phyloP scores from a whole-genome alignment of 1,140 invertebrate genomes.

The Eumeta japonica region DNA sequence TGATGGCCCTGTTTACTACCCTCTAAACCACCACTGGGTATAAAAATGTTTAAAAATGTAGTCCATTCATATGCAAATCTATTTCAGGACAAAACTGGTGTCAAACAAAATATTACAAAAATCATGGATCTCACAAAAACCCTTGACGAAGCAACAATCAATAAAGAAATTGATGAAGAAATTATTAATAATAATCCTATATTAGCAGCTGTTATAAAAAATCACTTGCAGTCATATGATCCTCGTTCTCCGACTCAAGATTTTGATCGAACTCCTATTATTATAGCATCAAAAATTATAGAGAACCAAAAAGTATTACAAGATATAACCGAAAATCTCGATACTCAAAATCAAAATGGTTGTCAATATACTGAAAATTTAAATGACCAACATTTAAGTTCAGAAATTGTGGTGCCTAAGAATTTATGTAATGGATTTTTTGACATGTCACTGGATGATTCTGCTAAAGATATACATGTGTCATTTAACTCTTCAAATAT shows the following conservation, averaged over 20 bases:
- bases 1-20: too few species aligned
- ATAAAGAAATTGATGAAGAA: slow-evolving; percentile 35
- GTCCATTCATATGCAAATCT: too few species aligned
- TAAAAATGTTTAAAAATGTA: too few species aligned
- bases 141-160: slow-evolving; percentile 38
- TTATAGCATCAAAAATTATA: slow-evolving; percentile 27
- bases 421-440: slow-evolving; percentile 42
- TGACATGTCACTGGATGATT: slow-evolving; percentile 36
- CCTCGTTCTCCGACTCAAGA: slow-evolving; percentile 47
- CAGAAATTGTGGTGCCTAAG: slow-evolving; percentile 34
- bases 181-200: slow-evolving; percentile 48
- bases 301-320: slow-evolving; percentile 18
- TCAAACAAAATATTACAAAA: slow-evolving; percentile 48
- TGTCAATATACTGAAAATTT: slow-evolving; percentile 22
- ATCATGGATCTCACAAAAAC: slow-evolving; percentile 45
- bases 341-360: slow-evolving; percentile 23
- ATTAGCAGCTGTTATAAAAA: slow-evolving; percentile 47
- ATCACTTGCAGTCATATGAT: slow-evolving; percentile 47
- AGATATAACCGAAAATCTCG: slow-evolving; percentile 18
- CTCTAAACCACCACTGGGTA: too few species aligned
- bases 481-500: slow-evolving; percentile 43
- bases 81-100: slow-evolving; percentile 37
- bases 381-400: slow-evolving; percentile 19
- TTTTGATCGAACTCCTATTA: slow-evolving; percentile 45
- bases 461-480: slow-evolving; percentile 32